A percentile compares a stretch with the other conserved stretches of the same genome.
Evolutionary conservation across 1,140 invertebrate genomes (phyloP).

Genomic region (Adelges cooleyi): DNA sequence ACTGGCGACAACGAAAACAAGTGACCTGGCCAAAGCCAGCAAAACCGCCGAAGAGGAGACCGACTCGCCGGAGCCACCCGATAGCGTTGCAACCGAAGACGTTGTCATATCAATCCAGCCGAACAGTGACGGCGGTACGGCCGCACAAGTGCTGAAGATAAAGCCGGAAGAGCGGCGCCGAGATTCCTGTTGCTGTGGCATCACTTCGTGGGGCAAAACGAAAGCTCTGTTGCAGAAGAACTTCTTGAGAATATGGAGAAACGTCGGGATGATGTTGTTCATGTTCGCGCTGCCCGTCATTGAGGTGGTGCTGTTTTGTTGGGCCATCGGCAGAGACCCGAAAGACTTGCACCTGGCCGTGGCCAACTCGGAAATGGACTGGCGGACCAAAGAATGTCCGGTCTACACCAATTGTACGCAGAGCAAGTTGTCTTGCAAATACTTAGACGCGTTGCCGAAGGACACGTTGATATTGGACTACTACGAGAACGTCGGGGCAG

Average conservation of each 20-base stretch:
- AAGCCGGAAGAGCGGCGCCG: slow-evolving; percentile 34
- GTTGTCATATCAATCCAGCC: slow-evolving; percentile 60
- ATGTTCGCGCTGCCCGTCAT: slow-evolving; percentile 82
- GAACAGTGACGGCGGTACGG: slow-evolving; percentile 44
- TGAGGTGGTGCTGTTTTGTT: slow-evolving; percentile 87
- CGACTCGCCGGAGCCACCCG: slow-evolving; percentile 70
- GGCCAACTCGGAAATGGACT: slow-evolving; percentile 66
- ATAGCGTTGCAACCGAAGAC: slow-evolving; percentile 73
- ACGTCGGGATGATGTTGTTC: slow-evolving; percentile 82
- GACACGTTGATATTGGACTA: slow-evolving; percentile 45
- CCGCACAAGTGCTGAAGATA: slow-evolving; percentile 21
- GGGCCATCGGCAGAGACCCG: slow-evolving; percentile 86
- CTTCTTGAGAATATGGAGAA: slow-evolving; percentile 78
- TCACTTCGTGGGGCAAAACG: slow-evolving; percentile 43
- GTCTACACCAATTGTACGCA: slow-evolving; percentile 50
- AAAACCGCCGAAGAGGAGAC: slow-evolving; percentile 64
- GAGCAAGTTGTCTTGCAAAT: slow-evolving; percentile 60
- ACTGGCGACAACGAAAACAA: slow-evolving; percentile 40
- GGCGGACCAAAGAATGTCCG: slow-evolving; percentile 40
- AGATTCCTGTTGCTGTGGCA: slow-evolving; percentile 46
- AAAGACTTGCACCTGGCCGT: slow-evolving; percentile 68
- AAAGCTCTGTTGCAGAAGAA: slow-evolving; percentile 83
- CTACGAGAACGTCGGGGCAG: slow-evolving; percentile 41
- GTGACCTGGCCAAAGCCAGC: slow-evolving; percentile 44
- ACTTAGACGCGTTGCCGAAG: slow-evolving; percentile 54